Evolutionary conservation across 2,113 vertebrate genomes (phyloP), one percentile per base, ranked within the genome.

Genomic region (Embiotoca jacksoni): DNA sequence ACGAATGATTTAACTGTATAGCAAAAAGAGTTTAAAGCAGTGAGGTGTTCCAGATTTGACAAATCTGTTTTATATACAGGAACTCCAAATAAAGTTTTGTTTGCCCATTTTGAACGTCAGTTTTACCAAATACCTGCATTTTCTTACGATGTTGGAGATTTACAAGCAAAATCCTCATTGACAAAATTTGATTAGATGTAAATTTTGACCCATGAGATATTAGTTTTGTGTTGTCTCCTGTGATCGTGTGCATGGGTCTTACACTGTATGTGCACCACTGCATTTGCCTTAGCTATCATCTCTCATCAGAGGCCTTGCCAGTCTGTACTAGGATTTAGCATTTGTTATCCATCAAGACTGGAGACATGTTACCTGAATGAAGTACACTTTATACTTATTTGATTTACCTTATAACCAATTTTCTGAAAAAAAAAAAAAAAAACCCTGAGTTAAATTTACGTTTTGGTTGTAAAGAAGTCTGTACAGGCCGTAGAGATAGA

Each of bases 231-330:
- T 70, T 57, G 36, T 64, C 53, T 35, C 60, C 37, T 76, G 41
- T 78, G 50, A 44, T 57, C 0, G 7, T 68, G 62, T 68, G 35
- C 81, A 82, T 76, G 62, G 77, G 44, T 89, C 68, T 65, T 36
- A 2, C 50, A 63, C 50, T 72, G n/a, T 82, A 30, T 72, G 71
- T 74, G 15, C 75, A 59, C 63, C 67, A 65, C 90, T 88, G 52
- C 71, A 68, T 89, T 82, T 88, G 89, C 89, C 90, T 91, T 91
- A 86, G 69, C 85, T 63, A 58, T n/a, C 46, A 78, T 74, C 54
- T 90, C 67, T 80, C 64, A 85, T 86, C 60, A 30, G 88, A 92
- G 84, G 89, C 91, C 89, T 91, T 91, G 47, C 54, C 74, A 79
- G 74, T 88, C 84, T 83, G 55, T 54, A 55, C 13, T n/a, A 58